phyloP scores from a whole-genome alignment of 2,113 vertebrate species.

The Donacobius atricapilla region DNA sequence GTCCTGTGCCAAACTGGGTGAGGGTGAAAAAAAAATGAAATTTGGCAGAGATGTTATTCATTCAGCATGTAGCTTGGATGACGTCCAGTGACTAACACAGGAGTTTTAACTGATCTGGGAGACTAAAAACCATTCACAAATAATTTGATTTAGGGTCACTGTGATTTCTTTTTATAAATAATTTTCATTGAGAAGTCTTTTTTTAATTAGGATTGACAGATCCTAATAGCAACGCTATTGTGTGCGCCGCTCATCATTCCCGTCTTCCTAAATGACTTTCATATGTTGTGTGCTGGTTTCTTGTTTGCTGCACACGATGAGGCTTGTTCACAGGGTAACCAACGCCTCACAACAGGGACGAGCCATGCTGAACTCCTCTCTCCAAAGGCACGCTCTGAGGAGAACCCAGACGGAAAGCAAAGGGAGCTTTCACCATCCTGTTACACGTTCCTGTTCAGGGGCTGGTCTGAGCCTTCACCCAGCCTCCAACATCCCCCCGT shows the following conservation, averaged over 20 bases:
- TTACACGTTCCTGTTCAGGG: rapidly evolving
- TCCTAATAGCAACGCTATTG: constrained; percentile 42
- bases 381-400: background rate
- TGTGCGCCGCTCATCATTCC: background rate
- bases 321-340: background rate
- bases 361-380: background rate
- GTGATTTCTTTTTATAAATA: constrained; percentile 55
- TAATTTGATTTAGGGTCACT: constrained; percentile 58
- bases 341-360: background rate
- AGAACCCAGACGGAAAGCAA: background rate
- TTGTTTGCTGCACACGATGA: background rate
- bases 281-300: constrained; percentile 8
- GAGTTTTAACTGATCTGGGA: constrained; percentile 40
- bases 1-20: constrained; percentile 46
- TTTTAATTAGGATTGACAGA: constrained; percentile 50
- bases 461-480: background rate
- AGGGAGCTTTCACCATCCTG: background rate
- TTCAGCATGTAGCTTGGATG: constrained; percentile 58
- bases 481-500: background rate
- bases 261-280: background rate
- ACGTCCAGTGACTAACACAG: constrained; percentile 33
- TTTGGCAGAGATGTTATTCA: constrained; percentile 51
- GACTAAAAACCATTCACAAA: constrained; percentile 63
- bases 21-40: constrained; percentile 40
- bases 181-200: constrained; percentile 57